Conservation (phyloP, 2,797 vertebrate genomes). For the Danio kyathit region DNA sequence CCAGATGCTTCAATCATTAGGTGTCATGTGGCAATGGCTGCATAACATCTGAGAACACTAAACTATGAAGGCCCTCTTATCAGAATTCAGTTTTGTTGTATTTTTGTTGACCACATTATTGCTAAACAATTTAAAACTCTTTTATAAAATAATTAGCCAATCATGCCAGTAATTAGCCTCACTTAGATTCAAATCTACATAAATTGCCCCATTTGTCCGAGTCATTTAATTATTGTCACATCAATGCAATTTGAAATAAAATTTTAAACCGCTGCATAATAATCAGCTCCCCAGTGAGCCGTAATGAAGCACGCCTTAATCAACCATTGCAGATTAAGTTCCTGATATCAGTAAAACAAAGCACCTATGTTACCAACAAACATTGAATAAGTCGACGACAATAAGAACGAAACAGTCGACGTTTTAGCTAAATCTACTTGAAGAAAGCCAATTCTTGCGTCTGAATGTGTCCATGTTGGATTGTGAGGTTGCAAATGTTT, state of each 20-base stretch:
- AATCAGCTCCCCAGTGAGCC: conserved; percentile 57
- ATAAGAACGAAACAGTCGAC: neutral
- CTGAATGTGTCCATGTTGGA: conserved; percentile 26
- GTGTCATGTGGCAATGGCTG: too few species aligned
- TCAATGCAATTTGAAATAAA: conserved; percentile 54
- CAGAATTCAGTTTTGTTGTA: too few species aligned
- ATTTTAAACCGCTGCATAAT: conserved; percentile 50
- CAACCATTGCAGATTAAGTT: conserved; percentile 44
- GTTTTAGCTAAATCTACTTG: conserved; percentile 1
- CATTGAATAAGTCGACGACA: neutral
- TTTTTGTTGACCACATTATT: conserved; percentile 29
- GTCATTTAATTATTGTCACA: conserved; percentile 61
- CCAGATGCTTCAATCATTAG: too few species aligned
- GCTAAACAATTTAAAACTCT: conserved; percentile 18
- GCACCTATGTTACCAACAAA: conserved; percentile 31
- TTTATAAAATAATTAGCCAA: conserved; percentile 37
- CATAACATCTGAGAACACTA: too few species aligned
- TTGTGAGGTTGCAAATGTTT: conserved; percentile 76
- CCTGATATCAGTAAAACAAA: conserved; percentile 36
- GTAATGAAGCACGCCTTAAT: conserved; percentile 51
- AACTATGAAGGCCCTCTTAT: too few species aligned
- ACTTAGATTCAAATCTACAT: conserved; percentile 50
- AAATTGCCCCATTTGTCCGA: conserved; percentile 58
- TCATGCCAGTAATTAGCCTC: conserved; percentile 49
- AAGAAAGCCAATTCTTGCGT: neutral